A percentile compares a stretch with the other conserved stretches of the same genome.
phyloP scores from a whole-genome alignment of 2,797 vertebrate genomes.

The Amphiprion clarkii region DNA sequence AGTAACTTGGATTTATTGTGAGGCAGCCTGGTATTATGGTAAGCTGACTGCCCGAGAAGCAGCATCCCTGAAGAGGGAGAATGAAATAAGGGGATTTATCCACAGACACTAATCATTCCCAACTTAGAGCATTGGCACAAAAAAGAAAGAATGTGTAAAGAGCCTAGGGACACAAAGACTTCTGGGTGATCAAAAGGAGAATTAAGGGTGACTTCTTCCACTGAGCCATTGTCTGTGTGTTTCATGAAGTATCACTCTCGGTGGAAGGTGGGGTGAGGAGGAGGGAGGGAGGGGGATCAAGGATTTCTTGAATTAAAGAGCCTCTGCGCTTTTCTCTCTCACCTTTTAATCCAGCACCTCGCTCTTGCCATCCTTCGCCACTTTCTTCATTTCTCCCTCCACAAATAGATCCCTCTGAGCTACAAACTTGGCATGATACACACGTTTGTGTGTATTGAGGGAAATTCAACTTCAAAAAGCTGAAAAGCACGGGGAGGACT shows the following conservation, averaged over 20 bases:
- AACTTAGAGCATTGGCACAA: constrained; percentile 78
- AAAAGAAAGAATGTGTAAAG: constrained; percentile 82
- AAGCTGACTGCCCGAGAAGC: constrained; percentile 65
- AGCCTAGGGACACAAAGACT: constrained; percentile 79
- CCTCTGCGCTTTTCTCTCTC: constrained; percentile 68
- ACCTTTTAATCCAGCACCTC: constrained; percentile 76
- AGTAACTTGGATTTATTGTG: constrained; percentile 56
- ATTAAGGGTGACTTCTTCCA: constrained; percentile 87
- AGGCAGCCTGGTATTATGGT: constrained; percentile 59
- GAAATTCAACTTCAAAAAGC: constrained; percentile 74
- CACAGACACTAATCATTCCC: constrained; percentile 82
- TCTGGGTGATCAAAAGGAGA: constrained; percentile 84
- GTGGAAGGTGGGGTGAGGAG: constrained; percentile 33
- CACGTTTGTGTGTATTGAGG: constrained; percentile 55
- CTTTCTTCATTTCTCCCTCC: constrained; percentile 47
- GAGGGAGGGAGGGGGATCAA: constrained; percentile 59
- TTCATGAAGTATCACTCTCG: constrained; percentile 83
- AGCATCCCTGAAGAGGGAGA: constrained; percentile 68
- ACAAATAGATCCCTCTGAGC: constrained; percentile 60
- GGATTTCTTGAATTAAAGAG: constrained; percentile 82
- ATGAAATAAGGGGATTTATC: constrained; percentile 80
- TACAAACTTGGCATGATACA: constrained; percentile 57
- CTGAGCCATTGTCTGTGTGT: constrained; percentile 79
- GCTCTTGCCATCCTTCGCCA: constrained; percentile 49
- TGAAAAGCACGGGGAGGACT: constrained; percentile 48